Evolutionary conservation across 2,797 vertebrate genomes (phyloP), one percentile per base, ranked within the genome.

Genomic region (Intellagama lesueurii): DNA sequence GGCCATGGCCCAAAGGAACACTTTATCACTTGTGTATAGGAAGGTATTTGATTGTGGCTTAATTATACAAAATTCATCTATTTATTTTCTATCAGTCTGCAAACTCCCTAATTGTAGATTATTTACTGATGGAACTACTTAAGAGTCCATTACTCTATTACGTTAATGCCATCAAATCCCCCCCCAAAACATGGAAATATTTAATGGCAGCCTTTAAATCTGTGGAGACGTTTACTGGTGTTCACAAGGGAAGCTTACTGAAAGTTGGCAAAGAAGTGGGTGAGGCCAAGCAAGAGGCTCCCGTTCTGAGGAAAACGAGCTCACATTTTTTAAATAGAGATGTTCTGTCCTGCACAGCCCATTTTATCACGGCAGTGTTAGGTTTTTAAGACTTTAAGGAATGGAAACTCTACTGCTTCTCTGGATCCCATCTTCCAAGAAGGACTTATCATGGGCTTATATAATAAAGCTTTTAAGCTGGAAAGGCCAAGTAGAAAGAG

Each of bases 111-210:
- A 95, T 94, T 95, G 94, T 94, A 94, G 95, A 95, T 96, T 96
- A 96, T 96, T 96, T 96, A 96, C 96, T 95, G 94, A 95, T 95
- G 95, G 81, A 95, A 95, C 94, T 96, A 96, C 96, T 96, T 95
- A 95, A 87, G 94, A 93, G 93, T 95, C 95, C 94, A 96, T 96
- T 96, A 96, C 94, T 96, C 94, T 96, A 94, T 95, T 95, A 96
- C 93, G 90, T 95, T 94, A 96, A 95, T 94, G 85, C 91, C 93
- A 94, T 94, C 93, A 94, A 94, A 94, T 95, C 86, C 87, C 87
- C 14, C 40, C 83, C 90, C 35, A 28, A 68, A 95, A 30, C 90
- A 92, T 93, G 92, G 30, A 2, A 92, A 94, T 93, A 89, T 94
- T 96, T 95, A 95, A 95, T 93, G 92, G 93, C 49, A 47, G 89